Conservation (phyloP, 2,113 vertebrate genomes). For the Hepsetus odoe region DNA sequence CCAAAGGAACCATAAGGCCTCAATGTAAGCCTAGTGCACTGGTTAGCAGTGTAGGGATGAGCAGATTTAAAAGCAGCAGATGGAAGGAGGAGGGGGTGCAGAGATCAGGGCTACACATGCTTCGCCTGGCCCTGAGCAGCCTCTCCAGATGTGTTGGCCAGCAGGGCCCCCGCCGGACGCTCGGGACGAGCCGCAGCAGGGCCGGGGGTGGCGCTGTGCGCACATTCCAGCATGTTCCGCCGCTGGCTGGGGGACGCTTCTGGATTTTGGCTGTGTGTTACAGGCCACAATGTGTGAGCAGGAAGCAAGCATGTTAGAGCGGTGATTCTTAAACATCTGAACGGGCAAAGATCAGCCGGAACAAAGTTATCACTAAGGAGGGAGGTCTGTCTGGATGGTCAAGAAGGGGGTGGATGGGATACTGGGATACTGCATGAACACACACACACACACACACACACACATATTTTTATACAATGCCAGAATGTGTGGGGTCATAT, state of each 20-base stretch:
- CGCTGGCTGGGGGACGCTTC: conserved; percentile 46
- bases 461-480: not conserved
- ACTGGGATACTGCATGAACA: conserved; percentile 11
- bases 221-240: conserved; percentile 53
- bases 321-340: conserved; percentile 55
- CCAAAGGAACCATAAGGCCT: not conserved
- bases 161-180: conserved; percentile 34
- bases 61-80: conserved; percentile 40
- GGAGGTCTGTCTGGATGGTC: conserved; percentile 37
- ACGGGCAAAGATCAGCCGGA: conserved; percentile 36
- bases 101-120: conserved; percentile 41
- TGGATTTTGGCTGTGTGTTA: conserved; percentile 43
- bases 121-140: conserved; percentile 39
- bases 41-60: conserved; percentile 26
- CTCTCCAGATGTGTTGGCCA: conserved; percentile 61
- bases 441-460: conserved; percentile 23
- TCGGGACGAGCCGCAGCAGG: conserved; percentile 45
- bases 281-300: conserved; percentile 56
- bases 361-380: conserved; percentile 53
- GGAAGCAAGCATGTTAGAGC: conserved; percentile 56
- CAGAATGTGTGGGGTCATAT: not conserved
- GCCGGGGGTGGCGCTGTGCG: conserved; percentile 36
- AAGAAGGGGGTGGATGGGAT: not conserved
- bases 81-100: conserved; percentile 26
- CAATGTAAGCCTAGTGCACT: not conserved